Base-by-base conservation (phyloP, 2,888 invertebrate species). In the Ochlodes sylvanus region DNA sequence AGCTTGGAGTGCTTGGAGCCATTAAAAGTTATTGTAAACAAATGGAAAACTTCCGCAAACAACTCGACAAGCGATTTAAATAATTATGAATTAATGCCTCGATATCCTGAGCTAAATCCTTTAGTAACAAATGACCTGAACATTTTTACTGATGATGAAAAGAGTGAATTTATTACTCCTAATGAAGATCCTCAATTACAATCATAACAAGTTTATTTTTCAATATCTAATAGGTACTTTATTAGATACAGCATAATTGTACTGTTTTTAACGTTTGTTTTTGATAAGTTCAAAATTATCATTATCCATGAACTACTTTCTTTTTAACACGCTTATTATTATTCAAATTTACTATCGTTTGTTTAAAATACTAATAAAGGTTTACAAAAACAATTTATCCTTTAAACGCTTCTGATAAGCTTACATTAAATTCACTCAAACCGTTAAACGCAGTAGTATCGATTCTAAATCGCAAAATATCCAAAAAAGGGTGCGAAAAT, bases 1-100 rank as follows among this genome's bases (percentile, higher is more conserved):
- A 92, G 88, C 69, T 74, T 92, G n/a, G 90, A 92, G 73, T 92
- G 90, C 70, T 76, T 93, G 66, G 89, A 91, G 70, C 92, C 93
- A 1, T 77, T 93, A 62, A 83, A 90, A 77, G 84, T 89, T 73
- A 90, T 92, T 27, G 88, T 86, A 14, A 86, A 76, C 69, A 88
- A 90, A 71, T 93, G 93, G 92, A 90, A 90, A 70, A 78, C 73
- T 10, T 79, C 72, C 56, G 70, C 71, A 6, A 84, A 85, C 44
- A 83, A 85, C 57, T 68, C 72, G 27, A 71, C 71, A 10, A 86
- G 83, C 69, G 87, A 91, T 70, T 75, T 80, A 21, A 86, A 86
- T 71, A 88, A 75, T 70, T 89, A 83, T 74, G 87, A 90, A 61
- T 71, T 90, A 47, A 86, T 88, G 68, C 88, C 92, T 3, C 82